phyloP scores from a whole-genome alignment of 2,797 vertebrate genomes.

The Ctenosaura bakeri region DNA sequence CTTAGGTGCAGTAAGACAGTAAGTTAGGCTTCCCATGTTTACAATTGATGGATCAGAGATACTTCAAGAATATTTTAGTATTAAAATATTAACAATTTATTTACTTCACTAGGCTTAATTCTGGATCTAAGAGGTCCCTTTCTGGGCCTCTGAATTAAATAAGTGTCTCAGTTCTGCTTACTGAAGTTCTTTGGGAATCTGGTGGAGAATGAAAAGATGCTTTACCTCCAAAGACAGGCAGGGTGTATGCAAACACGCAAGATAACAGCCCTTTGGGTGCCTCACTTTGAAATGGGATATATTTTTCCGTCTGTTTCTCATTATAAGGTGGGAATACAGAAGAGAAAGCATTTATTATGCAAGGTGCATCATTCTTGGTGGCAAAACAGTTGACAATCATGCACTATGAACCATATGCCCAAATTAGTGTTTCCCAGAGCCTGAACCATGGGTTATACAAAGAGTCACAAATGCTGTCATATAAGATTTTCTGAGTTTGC shows the following conservation, averaged over 20 bases:
- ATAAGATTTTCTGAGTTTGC: slow-evolving; percentile 65
- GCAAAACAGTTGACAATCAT: slow-evolving; percentile 62
- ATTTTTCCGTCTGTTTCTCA: slow-evolving; percentile 65
- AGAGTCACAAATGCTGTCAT: slow-evolving; percentile 65
- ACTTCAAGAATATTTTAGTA: not conserved
- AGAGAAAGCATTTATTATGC: slow-evolving; percentile 64
- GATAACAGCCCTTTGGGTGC: slow-evolving; percentile 1
- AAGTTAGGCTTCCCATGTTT: not conserved
- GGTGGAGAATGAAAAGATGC: not conserved
- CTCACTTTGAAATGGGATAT: slow-evolving; percentile 38
- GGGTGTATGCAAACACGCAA: not conserved
- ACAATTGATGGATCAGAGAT: not conserved
- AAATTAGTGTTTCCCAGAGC: slow-evolving; percentile 37
- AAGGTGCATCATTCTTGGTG: slow-evolving; percentile 59
- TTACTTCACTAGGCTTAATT: not conserved
- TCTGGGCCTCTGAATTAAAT: not conserved
- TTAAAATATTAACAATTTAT: not conserved
- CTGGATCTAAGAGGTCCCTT: not conserved
- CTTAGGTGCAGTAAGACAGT: not conserved
- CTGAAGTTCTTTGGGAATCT: not conserved
- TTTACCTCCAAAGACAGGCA: not conserved
- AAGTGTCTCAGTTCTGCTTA: not conserved
- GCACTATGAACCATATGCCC: slow-evolving; percentile 59
- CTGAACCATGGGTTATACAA: slow-evolving; percentile 58
- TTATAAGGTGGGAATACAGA: slow-evolving; percentile 57